These are phyloP conservation scores for Caenorhabditis sp. DNA, from an alignment of 2,888 invertebrate genomes.

Conservation along the genomic window DNA sequence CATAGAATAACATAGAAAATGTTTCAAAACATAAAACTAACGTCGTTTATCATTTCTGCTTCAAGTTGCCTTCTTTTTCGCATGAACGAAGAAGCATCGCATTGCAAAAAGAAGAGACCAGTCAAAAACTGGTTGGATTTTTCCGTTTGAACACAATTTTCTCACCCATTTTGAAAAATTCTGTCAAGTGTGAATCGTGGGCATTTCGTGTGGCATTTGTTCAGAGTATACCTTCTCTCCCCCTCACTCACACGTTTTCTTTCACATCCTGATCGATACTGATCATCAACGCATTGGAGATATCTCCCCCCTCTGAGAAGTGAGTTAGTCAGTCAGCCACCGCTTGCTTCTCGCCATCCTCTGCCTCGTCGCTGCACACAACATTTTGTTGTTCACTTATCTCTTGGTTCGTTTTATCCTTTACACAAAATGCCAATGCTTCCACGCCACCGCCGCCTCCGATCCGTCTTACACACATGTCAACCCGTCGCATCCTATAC, in stretches of 20 bases:
- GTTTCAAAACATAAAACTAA: constrained; percentile 1
- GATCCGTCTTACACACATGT: constrained; percentile 60
- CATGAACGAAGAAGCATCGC: constrained; percentile 14
- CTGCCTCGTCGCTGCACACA: constrained; percentile 48
- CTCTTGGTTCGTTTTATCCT: constrained; percentile 58
- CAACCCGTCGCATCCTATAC: constrained; percentile 53
- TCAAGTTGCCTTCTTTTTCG: constrained; percentile 7
- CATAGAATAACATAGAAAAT: neutral
- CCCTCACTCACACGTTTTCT: too few relatives aligned
- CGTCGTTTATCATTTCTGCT: neutral
- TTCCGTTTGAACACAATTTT: constrained; percentile 46
- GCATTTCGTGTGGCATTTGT: too few relatives aligned
- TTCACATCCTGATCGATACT: constrained; percentile 36
- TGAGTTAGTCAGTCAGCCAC: constrained; percentile 5
- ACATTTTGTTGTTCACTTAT: constrained; percentile 61
- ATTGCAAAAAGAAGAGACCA: neutral
- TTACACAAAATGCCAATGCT: constrained; percentile 64
- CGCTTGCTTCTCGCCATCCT: constrained; percentile 8
- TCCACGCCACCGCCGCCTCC: constrained; percentile 61
- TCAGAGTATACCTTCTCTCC: constrained; percentile 11
- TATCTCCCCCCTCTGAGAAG: constrained; percentile 13
- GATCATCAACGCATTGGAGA: constrained; percentile 52
- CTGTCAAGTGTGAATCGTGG: constrained; percentile 49
- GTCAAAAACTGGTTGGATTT: constrained; percentile 45
- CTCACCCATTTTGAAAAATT: constrained; percentile 43